Percentiles rank a stretch among this genome's conserved stretches.
These are phyloP conservation scores for Nomada fabriciana DNA, from an alignment of 2,888 invertebrate genomes.

Conservation along the genomic window DNA sequence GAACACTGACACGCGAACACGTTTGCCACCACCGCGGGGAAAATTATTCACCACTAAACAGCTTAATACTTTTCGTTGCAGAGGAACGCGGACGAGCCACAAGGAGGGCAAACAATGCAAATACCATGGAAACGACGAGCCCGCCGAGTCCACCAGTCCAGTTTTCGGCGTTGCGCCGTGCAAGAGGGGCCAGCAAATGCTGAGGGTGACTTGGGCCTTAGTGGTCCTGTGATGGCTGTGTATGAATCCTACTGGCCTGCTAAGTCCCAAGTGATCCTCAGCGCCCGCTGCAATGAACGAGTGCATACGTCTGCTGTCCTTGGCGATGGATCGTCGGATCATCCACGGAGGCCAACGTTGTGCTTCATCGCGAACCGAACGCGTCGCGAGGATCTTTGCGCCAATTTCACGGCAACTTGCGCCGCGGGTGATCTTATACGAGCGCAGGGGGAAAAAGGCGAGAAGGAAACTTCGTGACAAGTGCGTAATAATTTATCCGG, in stretches of 20 bases:
- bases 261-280: constrained; percentile 91
- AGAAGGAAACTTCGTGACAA: not conserved
- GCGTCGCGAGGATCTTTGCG: constrained; percentile 57
- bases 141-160: constrained; percentile 28
- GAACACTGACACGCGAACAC: not conserved
- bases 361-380: constrained; percentile 23
- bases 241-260: constrained; percentile 92
- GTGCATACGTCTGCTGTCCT: constrained; percentile 3
- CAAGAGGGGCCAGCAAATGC: constrained; percentile 33
- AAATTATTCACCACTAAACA: constrained; percentile 49
- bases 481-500: not conserved
- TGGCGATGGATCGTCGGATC: constrained; percentile 31
- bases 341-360: constrained; percentile 18
- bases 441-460: not conserved
- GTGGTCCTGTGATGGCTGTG: constrained; percentile 89
- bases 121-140: constrained; percentile 19
- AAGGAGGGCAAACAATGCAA: constrained; percentile 44
- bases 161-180: constrained; percentile 33
- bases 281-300: constrained; percentile 63
- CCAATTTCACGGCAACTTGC: constrained; percentile 61
- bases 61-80: constrained; percentile 37
- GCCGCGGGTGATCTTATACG: constrained; percentile 43
- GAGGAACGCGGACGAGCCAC: constrained; percentile 23
- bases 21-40: not conserved
- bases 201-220: constrained; percentile 88